Conservation (phyloP, 2,888 invertebrate genomes). For the Coleophora flavipennella region DNA sequence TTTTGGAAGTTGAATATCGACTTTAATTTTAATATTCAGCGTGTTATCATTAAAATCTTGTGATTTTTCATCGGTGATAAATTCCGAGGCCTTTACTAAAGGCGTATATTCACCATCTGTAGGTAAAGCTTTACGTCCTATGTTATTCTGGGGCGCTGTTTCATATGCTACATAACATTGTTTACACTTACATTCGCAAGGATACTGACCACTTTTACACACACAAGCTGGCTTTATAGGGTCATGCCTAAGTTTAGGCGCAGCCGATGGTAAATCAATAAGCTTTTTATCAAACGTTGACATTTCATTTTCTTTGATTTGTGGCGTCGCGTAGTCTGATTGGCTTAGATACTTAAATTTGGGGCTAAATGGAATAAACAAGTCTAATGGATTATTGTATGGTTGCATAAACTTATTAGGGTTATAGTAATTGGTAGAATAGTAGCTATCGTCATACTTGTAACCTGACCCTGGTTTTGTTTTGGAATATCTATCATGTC, state of each 20-base stretch:
- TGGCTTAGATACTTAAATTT: conserved; percentile 26
- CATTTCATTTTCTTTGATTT: conserved; percentile 23
- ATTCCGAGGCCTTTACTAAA: conserved; percentile 3
- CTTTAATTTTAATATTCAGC: conserved; percentile 48
- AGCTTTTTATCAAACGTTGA: conserved; percentile 23
- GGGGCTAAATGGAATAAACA: conserved; percentile 35
- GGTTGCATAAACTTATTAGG: conserved; percentile 20
- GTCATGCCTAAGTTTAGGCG: conserved; percentile 21
- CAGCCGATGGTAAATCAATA: conserved; percentile 17
- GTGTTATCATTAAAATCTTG: conserved; percentile 29
- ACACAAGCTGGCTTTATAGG: conserved; percentile 33
- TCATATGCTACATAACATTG: conserved; percentile 34
- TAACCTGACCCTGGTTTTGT: conserved; percentile 21
- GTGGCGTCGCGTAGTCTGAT: conserved; percentile 16
- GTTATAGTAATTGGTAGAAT: conserved; percentile 26
- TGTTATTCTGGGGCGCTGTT: conserved; percentile 16
- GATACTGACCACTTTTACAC: conserved; percentile 38
- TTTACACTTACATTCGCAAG: conserved; percentile 47
- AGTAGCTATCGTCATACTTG: conserved; percentile 30
- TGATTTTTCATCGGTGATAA: conserved; percentile 10
- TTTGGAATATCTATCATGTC: conserved; percentile 43
- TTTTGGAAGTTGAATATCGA: conserved; percentile 53
- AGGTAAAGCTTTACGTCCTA: conserved; percentile 15
- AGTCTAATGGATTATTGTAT: conserved; percentile 33
- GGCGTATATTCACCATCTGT: conserved; percentile 17